Evolutionary conservation across 2,888 invertebrate genomes (phyloP).

Genomic region (Synergus japonicus): DNA sequence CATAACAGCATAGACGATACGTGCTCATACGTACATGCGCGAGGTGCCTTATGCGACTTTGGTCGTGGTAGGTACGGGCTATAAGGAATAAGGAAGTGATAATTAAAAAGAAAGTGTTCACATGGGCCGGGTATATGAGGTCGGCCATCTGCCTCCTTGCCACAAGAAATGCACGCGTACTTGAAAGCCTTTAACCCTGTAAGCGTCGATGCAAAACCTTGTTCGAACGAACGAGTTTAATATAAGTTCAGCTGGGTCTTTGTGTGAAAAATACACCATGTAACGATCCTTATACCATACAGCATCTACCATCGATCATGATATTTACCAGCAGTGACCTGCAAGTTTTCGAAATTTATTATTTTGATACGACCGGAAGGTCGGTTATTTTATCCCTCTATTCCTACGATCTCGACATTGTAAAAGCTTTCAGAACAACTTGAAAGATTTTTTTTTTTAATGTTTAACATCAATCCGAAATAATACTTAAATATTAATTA

Average conservation of each 20-base stretch:
- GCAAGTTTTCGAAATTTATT: conserved; percentile 30
- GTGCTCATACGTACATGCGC: conserved; percentile 37
- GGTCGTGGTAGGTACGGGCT: conserved; percentile 42
- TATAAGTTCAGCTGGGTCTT: conserved; percentile 13
- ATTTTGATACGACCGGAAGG: background rate
- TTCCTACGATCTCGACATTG: too few species aligned
- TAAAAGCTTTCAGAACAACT: too few species aligned
- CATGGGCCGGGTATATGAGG: conserved; percentile 49
- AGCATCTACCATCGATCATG: conserved; percentile 13
- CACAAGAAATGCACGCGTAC: conserved; percentile 23
- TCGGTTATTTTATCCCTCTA: too few species aligned
- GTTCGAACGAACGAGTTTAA: conserved; percentile 17
- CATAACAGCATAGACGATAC: conserved; percentile 53
- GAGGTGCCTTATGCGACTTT: conserved; percentile 43
- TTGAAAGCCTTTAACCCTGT: conserved; percentile 30
- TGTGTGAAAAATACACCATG: conserved; percentile 13
- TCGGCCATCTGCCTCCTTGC: conserved; percentile 51
- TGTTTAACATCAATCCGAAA: too few species aligned
- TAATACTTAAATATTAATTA: too few species aligned
- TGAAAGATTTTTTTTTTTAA: too few species aligned
- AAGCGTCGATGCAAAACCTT: conserved; percentile 12
- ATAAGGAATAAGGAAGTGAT: conserved; percentile 62
- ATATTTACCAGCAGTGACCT: conserved; percentile 21
- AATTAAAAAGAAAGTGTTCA: conserved; percentile 62
- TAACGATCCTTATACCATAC: conserved; percentile 14